Evolutionary conservation across 2,888 invertebrate genomes (phyloP).

Genomic region (Eucriotettix oculatus): DNA sequence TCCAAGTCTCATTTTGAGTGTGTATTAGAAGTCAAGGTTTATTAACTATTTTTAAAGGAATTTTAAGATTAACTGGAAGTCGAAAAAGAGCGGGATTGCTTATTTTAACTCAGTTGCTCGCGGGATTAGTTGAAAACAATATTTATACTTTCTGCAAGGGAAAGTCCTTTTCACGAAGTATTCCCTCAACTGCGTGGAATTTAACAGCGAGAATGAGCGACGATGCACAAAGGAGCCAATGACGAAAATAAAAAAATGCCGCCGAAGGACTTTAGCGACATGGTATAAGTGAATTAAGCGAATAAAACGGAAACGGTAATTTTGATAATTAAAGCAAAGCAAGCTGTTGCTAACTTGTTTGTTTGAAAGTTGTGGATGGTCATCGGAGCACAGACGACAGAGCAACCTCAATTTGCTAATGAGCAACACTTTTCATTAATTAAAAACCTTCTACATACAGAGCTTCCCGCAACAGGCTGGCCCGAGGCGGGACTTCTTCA

Average conservation of each 20-base stretch:
- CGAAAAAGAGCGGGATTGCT: too few species aligned
- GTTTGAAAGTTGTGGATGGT: background rate
- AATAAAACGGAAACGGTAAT: background rate
- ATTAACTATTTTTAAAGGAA: too few species aligned
- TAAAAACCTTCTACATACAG: background rate
- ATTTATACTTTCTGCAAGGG: too few species aligned
- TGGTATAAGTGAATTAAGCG: background rate
- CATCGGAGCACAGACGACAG: background rate
- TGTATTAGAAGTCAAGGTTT: too few species aligned
- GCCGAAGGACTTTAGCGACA: background rate
- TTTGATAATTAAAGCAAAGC: background rate
- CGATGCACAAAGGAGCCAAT: too few species aligned
- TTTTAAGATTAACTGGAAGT: too few species aligned
- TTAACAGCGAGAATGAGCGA: background rate
- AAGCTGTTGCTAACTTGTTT: background rate
- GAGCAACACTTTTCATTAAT: background rate
- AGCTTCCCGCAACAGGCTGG: too few species aligned
- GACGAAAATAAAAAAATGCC: background rate
- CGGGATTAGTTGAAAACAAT: too few species aligned
- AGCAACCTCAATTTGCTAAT: background rate
- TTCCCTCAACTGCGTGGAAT: background rate
- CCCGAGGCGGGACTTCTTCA: too few species aligned
- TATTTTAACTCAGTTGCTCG: too few species aligned
- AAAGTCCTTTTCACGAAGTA: too few species aligned
- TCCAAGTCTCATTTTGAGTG: too few species aligned